Base-by-base conservation (phyloP, 2,113 vertebrate species). In the Trogon surrucura region DNA sequence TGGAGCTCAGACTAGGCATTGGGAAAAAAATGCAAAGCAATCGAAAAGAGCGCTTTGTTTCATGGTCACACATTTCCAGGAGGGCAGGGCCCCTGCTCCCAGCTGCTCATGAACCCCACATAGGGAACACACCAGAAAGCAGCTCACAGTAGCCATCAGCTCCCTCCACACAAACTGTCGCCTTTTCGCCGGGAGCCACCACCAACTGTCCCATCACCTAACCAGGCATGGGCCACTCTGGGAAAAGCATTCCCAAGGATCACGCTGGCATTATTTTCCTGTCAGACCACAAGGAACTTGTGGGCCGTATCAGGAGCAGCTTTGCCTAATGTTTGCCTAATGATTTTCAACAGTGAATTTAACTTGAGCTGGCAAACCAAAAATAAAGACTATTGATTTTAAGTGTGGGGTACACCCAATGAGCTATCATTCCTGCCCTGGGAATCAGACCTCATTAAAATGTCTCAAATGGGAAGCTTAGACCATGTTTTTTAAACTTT, bases 51-150 rank as follows among this genome's bases (percentile, higher is more conserved):
- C 36, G 19, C 38, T 48, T 58, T 0, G 1, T 64, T 75, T 72
- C 30, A n/a, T 5, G 30, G n/a, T 23, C 47, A n/a, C 25, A 4
- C 11, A 3, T 45, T 56, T 74, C 58, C 48, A 13, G 3, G 20
- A 1, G 8, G 36, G 57, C 27, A 50, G 41, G 84, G 72, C 11
- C 34, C 32, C n/a, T 38, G 30, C 8, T 69, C 36, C 38, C 10
- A 62, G 25, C 57, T 26, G 36, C 58, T 30, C 22, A 3, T n/a
- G 48, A 71, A 48, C 19, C 12, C 29, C 7, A 0, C 1, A 0
- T 1, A 48, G 38, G 32, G 32, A 70, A 15, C 32, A 11, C 0
- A 0, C 16, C 30, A 38, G 34, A 70, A 48, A 89, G 27, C 9
- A 53, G 51, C 30, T 77, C 17, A 22, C 4, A 38, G 58, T 29